Base-by-base conservation (phyloP, 2,113 vertebrate genomes). In the Rhizomys pruinosus region DNA sequence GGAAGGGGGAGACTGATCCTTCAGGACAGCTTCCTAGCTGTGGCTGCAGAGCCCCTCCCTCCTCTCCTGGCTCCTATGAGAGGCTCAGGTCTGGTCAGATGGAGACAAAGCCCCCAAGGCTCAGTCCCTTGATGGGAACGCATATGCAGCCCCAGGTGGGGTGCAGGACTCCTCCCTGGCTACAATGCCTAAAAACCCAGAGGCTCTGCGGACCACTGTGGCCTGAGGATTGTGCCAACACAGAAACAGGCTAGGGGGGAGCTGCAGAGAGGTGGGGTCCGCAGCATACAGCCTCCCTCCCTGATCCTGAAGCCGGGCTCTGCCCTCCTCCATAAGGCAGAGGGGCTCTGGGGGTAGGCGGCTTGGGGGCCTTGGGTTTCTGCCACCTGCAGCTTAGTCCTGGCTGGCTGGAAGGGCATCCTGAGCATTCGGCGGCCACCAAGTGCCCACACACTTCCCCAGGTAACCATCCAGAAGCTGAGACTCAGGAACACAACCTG, bases 141-240 rank as follows among this genome's bases (percentile, higher is more conserved):
- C 29, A 29, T 74, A 39, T 0, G 2, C 34, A 47, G 57, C 17
- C 55, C 42, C 90, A 39, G 59, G 55, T 20, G 47, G 47, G 47
- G 47, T 52, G 11, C 47, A 52, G 47, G 47, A n/a, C 15, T 32
- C n/a, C 64, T 64, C 15, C 72, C 52, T n/a, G 25, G 59, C 81
- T 68, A 25, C 68, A 42, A 15, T 64, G 3, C 91, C 89, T 34
- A 39, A 84, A 55, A 76, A n/a, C 44, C 23, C 1, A 0, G 61
- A 52, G 59, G 76, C 13, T 0, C 84, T 61, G 17, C 39, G 12
- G 76, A 55, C 93, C 89, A 84, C 66, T 52, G 68, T 71, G 85
- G 88, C 73, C 96, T 12, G 81, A 84, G 73, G 16, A 29, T 6
- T 39, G 4, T 72, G 91, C 92, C 95, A 94, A 27, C 66, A n/a